These are phyloP conservation scores for Shargacucullia verbasci DNA, from an alignment of 2,888 invertebrate species.

Conservation along the genomic window DNA sequence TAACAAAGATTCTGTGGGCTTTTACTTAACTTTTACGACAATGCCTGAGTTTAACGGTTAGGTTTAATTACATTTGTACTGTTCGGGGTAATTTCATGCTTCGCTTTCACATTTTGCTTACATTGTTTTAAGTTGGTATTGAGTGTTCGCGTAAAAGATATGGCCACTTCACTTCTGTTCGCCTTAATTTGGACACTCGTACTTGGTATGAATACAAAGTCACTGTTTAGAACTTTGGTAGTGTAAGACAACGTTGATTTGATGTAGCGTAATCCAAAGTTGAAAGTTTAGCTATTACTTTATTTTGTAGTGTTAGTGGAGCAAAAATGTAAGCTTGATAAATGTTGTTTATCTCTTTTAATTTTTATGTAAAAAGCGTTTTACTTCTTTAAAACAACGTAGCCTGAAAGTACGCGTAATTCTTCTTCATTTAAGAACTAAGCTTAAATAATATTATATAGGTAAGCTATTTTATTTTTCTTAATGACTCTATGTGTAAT, in stretches of 20 bases:
- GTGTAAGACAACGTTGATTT: conserved; percentile 29
- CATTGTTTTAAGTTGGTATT: conserved; percentile 83
- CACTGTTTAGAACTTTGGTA: conserved; percentile 41
- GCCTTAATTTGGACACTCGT: conserved; percentile 72
- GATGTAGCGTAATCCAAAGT: conserved; percentile 34
- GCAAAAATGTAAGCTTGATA: conserved; percentile 1
- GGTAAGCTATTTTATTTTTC: too few relatives aligned
- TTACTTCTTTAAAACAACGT: too few relatives aligned
- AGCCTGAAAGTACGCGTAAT: too few relatives aligned
- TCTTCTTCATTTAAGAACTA: too few relatives aligned
- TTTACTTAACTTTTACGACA: conserved; percentile 79
- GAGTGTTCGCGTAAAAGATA: conserved; percentile 77
- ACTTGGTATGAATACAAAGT: conserved; percentile 72
- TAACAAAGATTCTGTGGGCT: conserved; percentile 75
- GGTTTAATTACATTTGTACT: conserved; percentile 81
- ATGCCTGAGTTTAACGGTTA: conserved; percentile 77
- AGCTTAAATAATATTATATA: too few relatives aligned
- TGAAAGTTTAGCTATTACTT: conserved; percentile 30
- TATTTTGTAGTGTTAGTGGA: conserved; percentile 19
- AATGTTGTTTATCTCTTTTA: background rate
- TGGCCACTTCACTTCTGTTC: conserved; percentile 68
- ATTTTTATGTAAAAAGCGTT: too few relatives aligned
- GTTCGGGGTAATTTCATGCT: conserved; percentile 75
- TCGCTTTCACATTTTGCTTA: conserved; percentile 77
- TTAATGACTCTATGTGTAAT: too few relatives aligned